phyloP scores from a whole-genome alignment of 2,888 invertebrate genomes.

The Thymelicus acteon region DNA sequence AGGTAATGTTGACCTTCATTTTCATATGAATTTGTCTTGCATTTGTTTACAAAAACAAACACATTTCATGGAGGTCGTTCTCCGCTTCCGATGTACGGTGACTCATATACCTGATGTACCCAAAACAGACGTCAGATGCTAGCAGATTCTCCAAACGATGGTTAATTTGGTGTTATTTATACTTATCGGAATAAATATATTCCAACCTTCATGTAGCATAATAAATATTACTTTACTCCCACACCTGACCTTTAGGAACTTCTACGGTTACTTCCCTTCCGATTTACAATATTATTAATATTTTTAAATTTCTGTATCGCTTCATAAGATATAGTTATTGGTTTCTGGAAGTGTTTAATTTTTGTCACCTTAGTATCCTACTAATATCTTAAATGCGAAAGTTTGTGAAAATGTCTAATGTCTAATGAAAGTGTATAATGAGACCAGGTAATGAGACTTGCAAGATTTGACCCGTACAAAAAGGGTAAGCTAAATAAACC shows the following conservation, averaged over 20 bases:
- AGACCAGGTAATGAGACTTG: too few relatives aligned
- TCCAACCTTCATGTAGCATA: not conserved
- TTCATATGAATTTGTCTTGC: not conserved
- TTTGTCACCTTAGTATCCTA: too few relatives aligned
- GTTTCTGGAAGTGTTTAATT: too few relatives aligned
- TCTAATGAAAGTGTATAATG: too few relatives aligned
- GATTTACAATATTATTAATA: not conserved
- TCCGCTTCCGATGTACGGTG: constrained; percentile 2
- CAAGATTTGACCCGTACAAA: too few relatives aligned
- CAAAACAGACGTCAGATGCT: not conserved
- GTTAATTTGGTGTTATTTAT: not conserved
- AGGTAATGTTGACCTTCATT: not conserved
- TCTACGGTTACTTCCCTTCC: not conserved
- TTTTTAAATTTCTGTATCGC: not conserved
- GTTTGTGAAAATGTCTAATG: too few relatives aligned
- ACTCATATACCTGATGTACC: constrained; percentile 4
- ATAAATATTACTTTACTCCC: constrained; percentile 4
- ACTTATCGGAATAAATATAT: not conserved
- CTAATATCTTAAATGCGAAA: too few relatives aligned
- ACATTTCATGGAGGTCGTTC: not conserved
- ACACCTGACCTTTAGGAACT: constrained; percentile 5
- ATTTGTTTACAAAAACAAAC: not conserved
- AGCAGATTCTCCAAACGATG: not conserved
- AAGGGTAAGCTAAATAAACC: too few relatives aligned
- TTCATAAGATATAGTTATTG: not conserved